phyloP scores from a whole-genome alignment of 2,888 invertebrate genomes.

The Hermaeophaga mercurialis region DNA sequence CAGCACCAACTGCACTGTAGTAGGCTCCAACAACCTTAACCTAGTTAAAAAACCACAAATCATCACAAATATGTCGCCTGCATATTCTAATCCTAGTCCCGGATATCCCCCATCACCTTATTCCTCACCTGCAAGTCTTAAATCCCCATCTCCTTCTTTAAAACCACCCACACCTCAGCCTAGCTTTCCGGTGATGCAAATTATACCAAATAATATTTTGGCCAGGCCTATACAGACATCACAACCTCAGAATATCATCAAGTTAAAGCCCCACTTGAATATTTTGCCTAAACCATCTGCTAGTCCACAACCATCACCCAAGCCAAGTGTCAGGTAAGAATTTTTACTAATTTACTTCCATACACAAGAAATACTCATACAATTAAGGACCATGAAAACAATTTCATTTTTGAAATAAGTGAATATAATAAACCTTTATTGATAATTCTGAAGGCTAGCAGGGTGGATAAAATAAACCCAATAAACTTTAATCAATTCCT shows the following conservation, averaged over 20 bases:
- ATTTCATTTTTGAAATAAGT: too few species aligned
- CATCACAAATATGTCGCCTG: constrained; percentile 53
- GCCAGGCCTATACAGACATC: constrained; percentile 52
- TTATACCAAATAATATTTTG: constrained; percentile 54
- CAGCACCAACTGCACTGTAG: constrained; percentile 57
- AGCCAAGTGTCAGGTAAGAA: constrained; percentile 56
- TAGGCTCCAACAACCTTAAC: constrained; percentile 57
- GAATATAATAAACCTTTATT: too few species aligned
- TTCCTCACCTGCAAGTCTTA: constrained; percentile 55
- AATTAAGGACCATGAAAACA: too few species aligned
- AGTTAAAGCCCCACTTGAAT: constrained; percentile 57
- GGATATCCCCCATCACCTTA: constrained; percentile 54
- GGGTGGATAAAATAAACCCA: too few species aligned
- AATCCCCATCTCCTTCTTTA: constrained; percentile 50
- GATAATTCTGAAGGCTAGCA: too few species aligned
- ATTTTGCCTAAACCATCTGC: constrained; percentile 58
- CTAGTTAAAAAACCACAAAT: constrained; percentile 57
- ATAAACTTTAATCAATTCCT: too few species aligned
- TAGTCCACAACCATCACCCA: constrained; percentile 54
- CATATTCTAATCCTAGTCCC: constrained; percentile 50
- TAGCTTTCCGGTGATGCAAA: constrained; percentile 56
- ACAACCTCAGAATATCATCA: constrained; percentile 55
- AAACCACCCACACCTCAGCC: constrained; percentile 54
- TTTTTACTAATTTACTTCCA: too few species aligned
- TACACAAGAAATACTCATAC: too few species aligned